Evolutionary conservation across 2,888 invertebrate species (phyloP), one percentile per base, ranked within the genome.

Genomic region (Drosophila rellima): DNA sequence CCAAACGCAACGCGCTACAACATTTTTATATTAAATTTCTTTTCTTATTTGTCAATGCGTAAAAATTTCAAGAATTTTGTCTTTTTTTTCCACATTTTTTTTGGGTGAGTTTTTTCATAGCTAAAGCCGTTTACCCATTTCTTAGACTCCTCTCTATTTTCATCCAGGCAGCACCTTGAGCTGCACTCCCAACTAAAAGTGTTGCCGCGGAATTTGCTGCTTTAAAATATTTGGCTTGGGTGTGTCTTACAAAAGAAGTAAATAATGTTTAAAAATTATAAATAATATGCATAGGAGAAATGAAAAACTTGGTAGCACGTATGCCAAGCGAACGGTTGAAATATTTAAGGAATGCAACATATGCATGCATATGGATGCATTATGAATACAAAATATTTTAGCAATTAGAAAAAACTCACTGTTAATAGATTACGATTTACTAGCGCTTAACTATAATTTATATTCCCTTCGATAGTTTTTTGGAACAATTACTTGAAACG

Each of bases 1-100:
- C 39, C 37, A 31, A 64, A 64, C 69, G 50, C 74, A 66, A 74
- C 45, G 79, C 75, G 67, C 70, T 77, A 76, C 65, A 76, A 74
- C 70, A 80, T 74, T 77, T 80, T 74, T 74, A 62, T 77, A 79
- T 80, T 79, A 79, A 69, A 74, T 80, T 74, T 74, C 51, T 61
- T 64, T 62, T 63, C 64, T 63, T 70, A 69, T 79, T 69, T 77
- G 70, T 65, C 78, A 74, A 70, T 51, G 64, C 74, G 60, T 54
- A 80, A 70, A 73, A 54, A 79, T 79, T 47, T 67, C 52, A 77
- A 77, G 69, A 74, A 79, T 70, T 65, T 60, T 70, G n/a, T n/a
- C n/a, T 56, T n/a, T 48, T 57, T 7, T 26, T 7, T 7, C 7
- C n/a, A n/a, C n/a, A n/a, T n/a, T 44, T 59, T 23, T 29, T 23